Evolutionary conservation across 2,888 invertebrate species (phyloP), one percentile per base, ranked within the genome.

Genomic region (Idaea straminata): DNA sequence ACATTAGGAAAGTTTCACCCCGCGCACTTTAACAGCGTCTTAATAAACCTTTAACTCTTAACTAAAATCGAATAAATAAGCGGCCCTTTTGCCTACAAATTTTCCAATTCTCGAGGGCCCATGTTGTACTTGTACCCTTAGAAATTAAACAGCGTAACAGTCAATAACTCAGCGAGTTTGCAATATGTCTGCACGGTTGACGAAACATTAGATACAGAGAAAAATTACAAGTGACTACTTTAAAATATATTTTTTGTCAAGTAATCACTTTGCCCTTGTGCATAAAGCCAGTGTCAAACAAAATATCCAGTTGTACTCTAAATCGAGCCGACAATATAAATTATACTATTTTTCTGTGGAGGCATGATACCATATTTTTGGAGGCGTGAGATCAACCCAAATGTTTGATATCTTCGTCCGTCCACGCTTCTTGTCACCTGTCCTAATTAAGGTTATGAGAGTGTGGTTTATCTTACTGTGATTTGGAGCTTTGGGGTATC

Each of bases 81-180:
- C 73, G 74, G 71, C 73, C 75, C 74, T 74, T 73, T 74, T 75
- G 77, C 75, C 79, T 78, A 81, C 84, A 83, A 86, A 86, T 84
- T 83, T 78, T 74, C 78, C 78, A 83, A 75, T 83, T 86, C 82
- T 76, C 66, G 47, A 4, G 83, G 82, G 87, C 65, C 77, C 84
- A 59, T 47, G 47, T 47, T 69, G 78, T 86, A 82, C 82, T 77
- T 77, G 76, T 77, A 69, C 83, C 85, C 83, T 83, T 83, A 70
- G 16, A 36, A 61, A 61, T 71, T 69, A 70, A 84, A 84, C 81
- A 83, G 72, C 60, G 75, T 73, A 74, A 76, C 73, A 73, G 77
- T 77, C 77, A 78, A 82, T 87, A 84, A 86, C 78, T 83, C 82
- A 66, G 71, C 70, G 81, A 86, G 77, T 83, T 82, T 65, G 73